Evolutionary conservation across 2,113 vertebrate species (phyloP).

Genomic region (Eudyptes chrysolophus): DNA sequence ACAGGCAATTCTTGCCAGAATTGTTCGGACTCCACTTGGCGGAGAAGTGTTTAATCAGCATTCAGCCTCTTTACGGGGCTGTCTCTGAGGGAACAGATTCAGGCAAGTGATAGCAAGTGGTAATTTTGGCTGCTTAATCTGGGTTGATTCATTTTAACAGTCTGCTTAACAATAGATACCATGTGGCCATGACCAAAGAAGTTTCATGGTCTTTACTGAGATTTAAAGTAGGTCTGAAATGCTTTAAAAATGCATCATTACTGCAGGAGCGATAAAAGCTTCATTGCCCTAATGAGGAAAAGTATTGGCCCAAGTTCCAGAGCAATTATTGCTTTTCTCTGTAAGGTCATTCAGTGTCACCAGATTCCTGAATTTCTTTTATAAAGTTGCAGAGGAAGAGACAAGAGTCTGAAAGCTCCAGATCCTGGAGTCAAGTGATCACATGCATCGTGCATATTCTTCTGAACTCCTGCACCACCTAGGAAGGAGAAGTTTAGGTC

Average conservation of each 20-base stretch:
- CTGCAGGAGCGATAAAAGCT: neutral
- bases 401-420: neutral
- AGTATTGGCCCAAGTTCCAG: neutral
- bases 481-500: neutral
- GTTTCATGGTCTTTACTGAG: neutral
- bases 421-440: neutral
- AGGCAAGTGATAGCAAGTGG: neutral
- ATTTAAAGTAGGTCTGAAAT: neutral
- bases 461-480: neutral
- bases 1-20: neutral
- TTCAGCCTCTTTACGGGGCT: neutral
- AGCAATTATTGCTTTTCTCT: neutral
- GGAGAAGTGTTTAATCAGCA: neutral
- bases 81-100: conserved; percentile 1
- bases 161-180: neutral
- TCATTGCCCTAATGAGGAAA: neutral
- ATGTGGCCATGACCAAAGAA: neutral
- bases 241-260: neutral
- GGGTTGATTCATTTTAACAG: conserved; percentile 26
- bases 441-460: neutral
- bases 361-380: neutral
- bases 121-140: conserved; percentile 30
- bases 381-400: neutral
- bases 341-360: neutral
- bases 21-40: neutral